These are phyloP conservation scores for Platycercus adscitus DNA, from an alignment of 2,113 vertebrate genomes.

Conservation along the genomic window DNA sequence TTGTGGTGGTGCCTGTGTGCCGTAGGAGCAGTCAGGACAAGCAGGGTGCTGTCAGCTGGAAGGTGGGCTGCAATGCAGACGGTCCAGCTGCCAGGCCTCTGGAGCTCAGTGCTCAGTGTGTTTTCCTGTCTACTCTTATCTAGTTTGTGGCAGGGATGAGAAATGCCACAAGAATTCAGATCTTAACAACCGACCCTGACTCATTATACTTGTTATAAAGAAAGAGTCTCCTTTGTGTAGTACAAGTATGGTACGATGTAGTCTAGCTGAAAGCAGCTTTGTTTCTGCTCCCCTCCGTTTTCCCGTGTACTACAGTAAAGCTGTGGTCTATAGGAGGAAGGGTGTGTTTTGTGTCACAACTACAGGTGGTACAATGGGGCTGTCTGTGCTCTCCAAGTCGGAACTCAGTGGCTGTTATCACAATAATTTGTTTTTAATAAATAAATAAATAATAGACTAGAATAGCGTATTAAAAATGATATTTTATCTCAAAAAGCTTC, in stretches of 20 bases:
- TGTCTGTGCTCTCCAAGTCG: neutral
- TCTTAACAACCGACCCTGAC: neutral
- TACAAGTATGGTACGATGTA: rapidly evolving
- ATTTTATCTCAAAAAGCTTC: neutral
- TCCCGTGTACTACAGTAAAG: neutral
- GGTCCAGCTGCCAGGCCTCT: neutral
- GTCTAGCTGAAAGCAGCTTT: neutral
- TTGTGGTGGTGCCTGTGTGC: neutral
- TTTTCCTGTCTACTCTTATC: neutral
- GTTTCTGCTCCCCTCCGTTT: neutral
- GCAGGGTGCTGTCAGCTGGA: neutral
- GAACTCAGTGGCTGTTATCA: neutral
- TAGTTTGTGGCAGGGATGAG: neutral
- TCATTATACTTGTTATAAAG: neutral
- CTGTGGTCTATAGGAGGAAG: neutral
- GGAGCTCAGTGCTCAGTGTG: neutral
- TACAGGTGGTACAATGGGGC: neutral
- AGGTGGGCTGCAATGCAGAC: neutral
- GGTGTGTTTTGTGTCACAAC: neutral
- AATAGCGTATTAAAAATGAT: neutral
- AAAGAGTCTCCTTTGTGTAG: neutral
- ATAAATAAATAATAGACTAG: neutral
- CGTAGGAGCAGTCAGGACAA: neutral
- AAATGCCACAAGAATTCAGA: neutral
- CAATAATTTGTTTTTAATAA: neutral